Conservation (phyloP, 2,888 invertebrate species). For the Drosophila paramelanica region DNA sequence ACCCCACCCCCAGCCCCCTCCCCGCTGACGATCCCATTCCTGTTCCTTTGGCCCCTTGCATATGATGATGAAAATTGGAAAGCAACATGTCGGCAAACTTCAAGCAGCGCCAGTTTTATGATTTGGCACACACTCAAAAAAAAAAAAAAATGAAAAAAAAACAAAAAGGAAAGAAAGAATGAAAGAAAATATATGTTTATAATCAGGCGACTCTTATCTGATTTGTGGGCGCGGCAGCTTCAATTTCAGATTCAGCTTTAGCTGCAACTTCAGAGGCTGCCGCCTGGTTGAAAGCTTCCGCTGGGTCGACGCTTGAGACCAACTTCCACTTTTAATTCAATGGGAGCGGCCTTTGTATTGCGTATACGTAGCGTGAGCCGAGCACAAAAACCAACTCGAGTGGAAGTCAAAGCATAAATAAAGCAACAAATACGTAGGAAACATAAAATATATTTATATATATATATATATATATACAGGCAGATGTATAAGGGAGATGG, state of each 20-base stretch:
- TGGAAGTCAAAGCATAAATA: conserved; percentile 62
- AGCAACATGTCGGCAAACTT: conserved; percentile 66
- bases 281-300: conserved; percentile 74
- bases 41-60: conserved; percentile 8
- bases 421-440: conserved; percentile 58
- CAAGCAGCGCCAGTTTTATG: conserved; percentile 52
- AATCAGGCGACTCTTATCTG: conserved; percentile 68
- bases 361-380: conserved; percentile 57
- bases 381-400: conserved; percentile 21
- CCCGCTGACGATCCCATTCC: conserved; percentile 2
- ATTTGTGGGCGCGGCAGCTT: conserved; percentile 61
- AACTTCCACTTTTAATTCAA: conserved; percentile 67
- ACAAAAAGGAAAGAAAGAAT: conserved; percentile 5
- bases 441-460: conserved; percentile 45
- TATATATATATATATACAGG: conserved; percentile 28
- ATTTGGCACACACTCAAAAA: conserved; percentile 25
- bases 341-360: conserved; percentile 61
- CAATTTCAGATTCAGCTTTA: too few relatives aligned
- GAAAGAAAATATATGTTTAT: conserved; percentile 10
- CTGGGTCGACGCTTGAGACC: conserved; percentile 58
- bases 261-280: conserved; percentile 17
- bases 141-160: too few relatives aligned
- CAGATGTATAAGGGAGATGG: conserved; percentile 54
- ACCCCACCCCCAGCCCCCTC: conserved; percentile 29
- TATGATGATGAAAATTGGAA: conserved; percentile 68